phyloP scores from a whole-genome alignment of 2,113 vertebrate genomes.

The Numida meleagris region DNA sequence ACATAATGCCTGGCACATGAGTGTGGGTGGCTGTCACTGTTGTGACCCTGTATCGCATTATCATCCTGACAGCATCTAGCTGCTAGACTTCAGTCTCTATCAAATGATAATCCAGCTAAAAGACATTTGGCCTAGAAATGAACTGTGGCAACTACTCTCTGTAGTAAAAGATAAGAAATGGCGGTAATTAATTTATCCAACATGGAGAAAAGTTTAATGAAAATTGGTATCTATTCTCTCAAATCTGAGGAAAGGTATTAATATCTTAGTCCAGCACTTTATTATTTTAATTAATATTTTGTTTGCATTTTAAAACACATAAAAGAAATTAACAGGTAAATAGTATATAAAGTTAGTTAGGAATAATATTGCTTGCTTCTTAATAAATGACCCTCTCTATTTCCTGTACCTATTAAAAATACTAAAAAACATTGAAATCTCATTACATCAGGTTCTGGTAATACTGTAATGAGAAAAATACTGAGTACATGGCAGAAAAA shows the following conservation, averaged over 20 bases:
- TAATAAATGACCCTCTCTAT: slow-evolving; percentile 18
- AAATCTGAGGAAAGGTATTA: background rate
- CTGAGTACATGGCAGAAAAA: slow-evolving; percentile 43
- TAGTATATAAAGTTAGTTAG: slow-evolving; percentile 3
- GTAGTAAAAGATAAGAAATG: background rate
- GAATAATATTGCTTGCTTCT: background rate
- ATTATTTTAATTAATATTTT: background rate
- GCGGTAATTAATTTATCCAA: background rate
- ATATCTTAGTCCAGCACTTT: background rate
- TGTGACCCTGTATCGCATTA: background rate
- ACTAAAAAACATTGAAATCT: slow-evolving; percentile 21
- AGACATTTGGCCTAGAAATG: background rate
- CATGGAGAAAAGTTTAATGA: background rate
- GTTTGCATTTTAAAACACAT: background rate
- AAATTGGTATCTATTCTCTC: background rate
- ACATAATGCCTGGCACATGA: accelerated
- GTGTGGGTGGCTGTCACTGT: background rate
- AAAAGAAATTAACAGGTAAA: background rate
- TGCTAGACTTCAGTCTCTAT: background rate
- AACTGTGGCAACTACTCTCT: background rate
- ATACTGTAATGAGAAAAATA: slow-evolving; percentile 37
- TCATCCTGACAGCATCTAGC: background rate
- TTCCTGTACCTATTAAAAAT: slow-evolving; percentile 30
- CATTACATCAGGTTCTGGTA: background rate
- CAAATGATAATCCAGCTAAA: background rate